Percentiles rank a stretch among this genome's conserved stretches.
Conservation (phyloP, 2,888 invertebrate species). For the Eledone cirrhosa region DNA sequence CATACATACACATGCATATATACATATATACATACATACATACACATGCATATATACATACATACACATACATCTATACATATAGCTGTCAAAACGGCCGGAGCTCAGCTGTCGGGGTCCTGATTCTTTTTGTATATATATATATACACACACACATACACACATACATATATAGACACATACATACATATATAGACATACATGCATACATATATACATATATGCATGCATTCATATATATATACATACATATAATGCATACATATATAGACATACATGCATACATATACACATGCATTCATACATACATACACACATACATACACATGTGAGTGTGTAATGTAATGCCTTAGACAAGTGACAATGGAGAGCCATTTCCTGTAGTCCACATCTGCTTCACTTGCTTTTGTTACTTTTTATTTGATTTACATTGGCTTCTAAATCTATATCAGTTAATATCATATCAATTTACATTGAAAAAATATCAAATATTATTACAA, state of each 20-base stretch:
- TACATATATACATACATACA: neutral
- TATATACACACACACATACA: neutral
- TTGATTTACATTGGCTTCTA: too few relatives aligned
- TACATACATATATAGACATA: neutral
- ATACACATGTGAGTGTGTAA: neutral
- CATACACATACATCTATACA: neutral
- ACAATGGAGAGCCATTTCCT: too few relatives aligned
- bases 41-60: neutral
- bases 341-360: too few relatives aligned
- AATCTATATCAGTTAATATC: too few relatives aligned
- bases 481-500: too few relatives aligned
- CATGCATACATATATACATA: neutral
- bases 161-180: neutral
- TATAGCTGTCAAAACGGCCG: too few relatives aligned
- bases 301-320: neutral
- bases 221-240: neutral
- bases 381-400: too few relatives aligned
- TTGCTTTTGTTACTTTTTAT: too few relatives aligned
- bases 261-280: neutral
- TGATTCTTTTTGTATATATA: too few relatives aligned
- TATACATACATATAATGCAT: neutral
- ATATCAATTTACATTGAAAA: too few relatives aligned
- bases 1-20: neutral
- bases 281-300: neutral
- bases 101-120: too few relatives aligned